Evolutionary conservation across 2,113 vertebrate species (phyloP), one percentile per base, ranked within the genome.

Genomic region (Felis chaus): DNA sequence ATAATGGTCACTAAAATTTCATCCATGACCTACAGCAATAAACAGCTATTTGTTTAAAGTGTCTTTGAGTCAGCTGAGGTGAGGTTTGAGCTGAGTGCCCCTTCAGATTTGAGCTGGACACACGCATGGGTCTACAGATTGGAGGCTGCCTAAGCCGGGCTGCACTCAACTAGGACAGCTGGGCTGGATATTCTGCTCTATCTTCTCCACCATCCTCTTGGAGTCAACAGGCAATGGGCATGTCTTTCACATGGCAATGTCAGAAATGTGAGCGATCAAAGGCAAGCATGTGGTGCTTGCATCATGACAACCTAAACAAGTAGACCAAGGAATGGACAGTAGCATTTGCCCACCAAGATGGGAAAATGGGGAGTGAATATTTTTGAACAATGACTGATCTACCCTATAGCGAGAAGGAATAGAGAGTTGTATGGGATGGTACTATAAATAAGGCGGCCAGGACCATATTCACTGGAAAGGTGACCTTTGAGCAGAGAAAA

Each of bases 201-300:
- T 4, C 4, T 39, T 57, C 50, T 71, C 39, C 13, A 16, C 50
- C 33, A 6, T 27, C 5, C 7, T 57, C 36, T 91, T 23, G 5
- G 50, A 65, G 11, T 57, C 10, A n/a, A 19, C 69, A 78, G 71
- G 14, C n/a, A 23, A 2, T 39, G n/a, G 23, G 12, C 4, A 13
- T 21, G 13, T 50, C 18, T 73, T 89, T 71, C 66, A 25, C n/a
- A 18, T 7, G 31, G 2, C 21, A 39, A 15, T 2, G 4, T 33
- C 36, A 74, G 53, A 91, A 69, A 10, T 55, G 4, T 25, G 31
- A 81, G 45, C 65, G 18, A 53, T 78, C n/a, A 65, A 57, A 15
- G 12, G 19, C 31, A n/a, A 73, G 5, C 39, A 15, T 12, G 1
- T 0, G 9, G n/a, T 27, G 4, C 9, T 9, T 36, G 25, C 7